A percentile compares a stretch with the other conserved stretches of the same genome.
Evolutionary conservation across 2,888 invertebrate genomes (phyloP).

Genomic region (Ochropacha duplaris): DNA sequence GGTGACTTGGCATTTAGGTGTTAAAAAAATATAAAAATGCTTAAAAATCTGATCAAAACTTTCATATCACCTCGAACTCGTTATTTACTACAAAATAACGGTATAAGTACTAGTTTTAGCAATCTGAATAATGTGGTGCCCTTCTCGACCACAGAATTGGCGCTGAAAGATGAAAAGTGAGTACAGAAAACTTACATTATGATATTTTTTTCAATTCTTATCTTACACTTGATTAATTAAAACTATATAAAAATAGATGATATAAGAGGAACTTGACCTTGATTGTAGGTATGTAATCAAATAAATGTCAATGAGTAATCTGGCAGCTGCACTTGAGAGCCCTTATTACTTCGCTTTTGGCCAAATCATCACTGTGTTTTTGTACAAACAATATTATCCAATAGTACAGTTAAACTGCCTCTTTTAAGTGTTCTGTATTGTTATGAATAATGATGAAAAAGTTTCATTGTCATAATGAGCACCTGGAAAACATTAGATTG

Average conservation of each 20-base stretch:
- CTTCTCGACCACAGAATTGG: slow-evolving; percentile 62
- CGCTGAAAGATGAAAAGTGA: slow-evolving; percentile 70
- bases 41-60: slow-evolving; percentile 60
- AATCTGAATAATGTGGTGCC: slow-evolving; percentile 54
- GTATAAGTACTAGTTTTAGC: slow-evolving; percentile 50
- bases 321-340: not conserved
- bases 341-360: not conserved
- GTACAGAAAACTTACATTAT: slow-evolving; percentile 23
- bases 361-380: not conserved
- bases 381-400: not conserved
- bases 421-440: no score
- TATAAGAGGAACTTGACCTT: not conserved
- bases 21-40: slow-evolving; percentile 43
- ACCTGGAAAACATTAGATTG: no score
- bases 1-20: slow-evolving; percentile 27
- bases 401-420: no score
- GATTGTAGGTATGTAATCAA: not conserved
- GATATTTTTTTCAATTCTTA: no score
- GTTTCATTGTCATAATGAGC: no score
- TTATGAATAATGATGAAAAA: no score
- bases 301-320: not conserved
- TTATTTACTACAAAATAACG: slow-evolving; percentile 52
- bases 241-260: not conserved
- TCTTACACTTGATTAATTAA: no score
- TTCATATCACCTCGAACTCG: slow-evolving; percentile 47